Evolutionary conservation across 2,113 vertebrate genomes (phyloP).

Genomic region (Trogon surrucura): DNA sequence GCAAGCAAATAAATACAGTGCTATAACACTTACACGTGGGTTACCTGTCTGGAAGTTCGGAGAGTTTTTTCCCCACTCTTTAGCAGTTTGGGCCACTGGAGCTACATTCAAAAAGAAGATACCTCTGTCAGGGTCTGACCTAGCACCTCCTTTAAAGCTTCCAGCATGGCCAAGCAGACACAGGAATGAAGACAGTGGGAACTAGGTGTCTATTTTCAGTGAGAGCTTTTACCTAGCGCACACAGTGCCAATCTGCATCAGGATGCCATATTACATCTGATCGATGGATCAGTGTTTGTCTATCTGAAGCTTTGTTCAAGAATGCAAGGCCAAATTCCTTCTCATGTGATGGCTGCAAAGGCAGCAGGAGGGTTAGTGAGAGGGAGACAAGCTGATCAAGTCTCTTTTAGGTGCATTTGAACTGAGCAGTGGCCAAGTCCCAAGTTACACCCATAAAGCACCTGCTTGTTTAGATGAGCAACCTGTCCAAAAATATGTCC

Average conservation of each 20-base stretch:
- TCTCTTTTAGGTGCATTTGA: neutral
- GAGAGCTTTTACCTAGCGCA: neutral
- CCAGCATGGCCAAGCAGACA: neutral
- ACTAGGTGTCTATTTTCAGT: neutral
- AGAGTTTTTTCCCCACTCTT: neutral
- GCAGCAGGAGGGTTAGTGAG: neutral
- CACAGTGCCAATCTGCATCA: neutral
- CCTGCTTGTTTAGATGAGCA: fast-evolving
- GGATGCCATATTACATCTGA: neutral
- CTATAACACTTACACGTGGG: fast-evolving
- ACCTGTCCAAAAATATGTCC: neutral
- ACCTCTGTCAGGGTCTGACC: neutral
- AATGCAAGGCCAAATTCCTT: neutral
- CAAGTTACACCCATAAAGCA: neutral
- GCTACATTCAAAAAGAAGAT: neutral
- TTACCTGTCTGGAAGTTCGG: neutral
- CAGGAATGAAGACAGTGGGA: neutral
- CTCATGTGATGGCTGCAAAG: fast-evolving
- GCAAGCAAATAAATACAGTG: neutral
- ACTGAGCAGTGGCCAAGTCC: neutral
- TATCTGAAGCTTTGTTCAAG: neutral
- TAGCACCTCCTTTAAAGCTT: neutral
- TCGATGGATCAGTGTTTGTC: neutral
- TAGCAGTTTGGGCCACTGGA: neutral
- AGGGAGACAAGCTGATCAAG: neutral